Percentiles rank a stretch among this genome's conserved stretches.
These are phyloP conservation scores for Lacerta agilis DNA, from an alignment of 2,797 vertebrate genomes.

Conservation along the genomic window DNA sequence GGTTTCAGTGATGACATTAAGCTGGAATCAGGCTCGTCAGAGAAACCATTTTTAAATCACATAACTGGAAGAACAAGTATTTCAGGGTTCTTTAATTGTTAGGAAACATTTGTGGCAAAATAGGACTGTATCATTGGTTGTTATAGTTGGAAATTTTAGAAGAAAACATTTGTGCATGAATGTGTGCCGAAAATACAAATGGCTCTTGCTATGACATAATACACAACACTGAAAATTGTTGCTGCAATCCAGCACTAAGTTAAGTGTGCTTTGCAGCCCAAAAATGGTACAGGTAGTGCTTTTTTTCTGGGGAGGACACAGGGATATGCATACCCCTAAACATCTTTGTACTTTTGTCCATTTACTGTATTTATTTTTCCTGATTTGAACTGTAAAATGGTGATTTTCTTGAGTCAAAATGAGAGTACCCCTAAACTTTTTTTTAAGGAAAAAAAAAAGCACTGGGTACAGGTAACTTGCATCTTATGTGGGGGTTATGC, in stretches of 20 bases:
- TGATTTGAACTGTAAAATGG: too few relatives aligned
- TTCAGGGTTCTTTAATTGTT: background rate
- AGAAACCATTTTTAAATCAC: conserved; percentile 7
- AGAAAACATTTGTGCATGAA: background rate
- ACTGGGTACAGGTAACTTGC: too few relatives aligned
- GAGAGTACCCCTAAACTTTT: too few relatives aligned
- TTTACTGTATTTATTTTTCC: too few relatives aligned
- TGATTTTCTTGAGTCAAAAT: too few relatives aligned
- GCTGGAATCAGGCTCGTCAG: conserved; percentile 6
- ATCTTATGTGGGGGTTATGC: too few relatives aligned
- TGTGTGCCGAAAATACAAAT: background rate
- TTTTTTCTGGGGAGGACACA: too few relatives aligned
- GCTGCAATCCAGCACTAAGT: background rate
- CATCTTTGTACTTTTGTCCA: too few relatives aligned
- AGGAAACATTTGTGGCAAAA: background rate
- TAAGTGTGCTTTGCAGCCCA: too few relatives aligned
- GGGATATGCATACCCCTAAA: too few relatives aligned
- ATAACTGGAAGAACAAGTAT: background rate
- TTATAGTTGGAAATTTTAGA: background rate
- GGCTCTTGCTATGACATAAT: background rate
- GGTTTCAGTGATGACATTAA: background rate
- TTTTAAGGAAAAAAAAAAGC: too few relatives aligned
- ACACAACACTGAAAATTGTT: background rate
- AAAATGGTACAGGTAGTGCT: too few relatives aligned
- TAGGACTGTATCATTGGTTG: background rate